Evolutionary conservation across 2,888 invertebrate genomes (phyloP).

Genomic region (Melitaea athalia): DNA sequence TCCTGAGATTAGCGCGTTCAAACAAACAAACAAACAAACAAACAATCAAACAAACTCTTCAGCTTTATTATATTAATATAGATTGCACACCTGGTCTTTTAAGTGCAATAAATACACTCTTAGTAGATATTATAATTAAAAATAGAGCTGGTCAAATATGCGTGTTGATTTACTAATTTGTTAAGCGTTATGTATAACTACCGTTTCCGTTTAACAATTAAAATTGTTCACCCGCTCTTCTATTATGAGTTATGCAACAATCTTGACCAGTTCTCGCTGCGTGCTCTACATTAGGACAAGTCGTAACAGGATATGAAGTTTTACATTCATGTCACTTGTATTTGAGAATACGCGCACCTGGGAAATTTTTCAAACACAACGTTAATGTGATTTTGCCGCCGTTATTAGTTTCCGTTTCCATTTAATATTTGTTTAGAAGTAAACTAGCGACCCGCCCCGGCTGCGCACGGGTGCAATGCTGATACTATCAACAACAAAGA

Average conservation of each 20-base stretch:
- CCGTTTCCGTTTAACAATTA: constrained; percentile 40
- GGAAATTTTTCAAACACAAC: constrained; percentile 15
- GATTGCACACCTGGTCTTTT: not conserved
- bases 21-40: no score
- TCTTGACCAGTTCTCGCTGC: constrained; percentile 30
- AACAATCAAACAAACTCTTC: no score
- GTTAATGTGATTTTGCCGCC: not conserved
- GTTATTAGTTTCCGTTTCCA: constrained; percentile 18
- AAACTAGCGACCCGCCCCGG: no score
- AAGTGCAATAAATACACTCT: not conserved
- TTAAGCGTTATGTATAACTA: constrained; percentile 11
- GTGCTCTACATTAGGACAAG: constrained; percentile 37
- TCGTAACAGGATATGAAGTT: constrained; percentile 37
- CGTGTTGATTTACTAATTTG: constrained; percentile 6
- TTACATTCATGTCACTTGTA: constrained; percentile 34
- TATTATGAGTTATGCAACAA: constrained; percentile 31
- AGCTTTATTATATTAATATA: no score
- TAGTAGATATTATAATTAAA: not conserved
- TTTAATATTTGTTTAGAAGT: not conserved
- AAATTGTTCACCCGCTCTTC: constrained; percentile 32
- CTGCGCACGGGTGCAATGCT: no score
- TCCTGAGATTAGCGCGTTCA: no score
- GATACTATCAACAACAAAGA: no score
- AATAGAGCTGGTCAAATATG: constrained; percentile 1
- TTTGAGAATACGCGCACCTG: constrained; percentile 19